Base-by-base conservation (phyloP, 2,797 vertebrate genomes). In the Neosalanx taihuensis region DNA sequence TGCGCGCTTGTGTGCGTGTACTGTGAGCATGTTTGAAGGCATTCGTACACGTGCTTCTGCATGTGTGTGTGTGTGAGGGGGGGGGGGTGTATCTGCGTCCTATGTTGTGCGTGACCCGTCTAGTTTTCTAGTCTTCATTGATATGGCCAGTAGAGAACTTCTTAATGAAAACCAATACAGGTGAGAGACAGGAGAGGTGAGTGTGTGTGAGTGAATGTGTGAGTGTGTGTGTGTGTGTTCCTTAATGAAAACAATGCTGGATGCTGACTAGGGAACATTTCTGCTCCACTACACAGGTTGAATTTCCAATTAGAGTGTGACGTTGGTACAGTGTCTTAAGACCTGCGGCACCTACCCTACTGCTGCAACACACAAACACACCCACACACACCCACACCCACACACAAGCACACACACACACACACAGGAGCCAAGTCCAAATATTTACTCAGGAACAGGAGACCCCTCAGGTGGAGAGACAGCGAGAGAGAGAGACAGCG, bases 271-370 rank as follows among this genome's bases (percentile, higher is more conserved):
- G 31, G 67, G 89, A 77, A 84, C 58, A 88, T 91, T 90, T 90
- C 87, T 89, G 89, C 87, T 83, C 79, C 10, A 29, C 85, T 87
- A 85, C 85, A 87, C 89, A 82, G 79, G 86, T 85, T 91, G 89
- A 88, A 92, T 91, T 90, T 91, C 80, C 86, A 91, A 91, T 91
- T 90, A 91, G 83, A 86, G 77, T 60, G 79, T 64, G 74, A 76
- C 71, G 63, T 62, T 76, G 46, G 72, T 68, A 74, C 53, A 78
- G 72, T 63, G 76, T 81, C 84, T 82, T 74, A 83, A 81, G 81
- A 88, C 75, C 83, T 78, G 80, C 79, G 76, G 86, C 79, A 81
- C 72, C 72, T 72, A 37, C 53, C 71, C 62, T 66, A 73, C 67
- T 59, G 68, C 73, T 58, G 76, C 78, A 80, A 78, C 78, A 72